Conservation (phyloP, 2,888 invertebrate species). For the Itoplectis maculator region DNA sequence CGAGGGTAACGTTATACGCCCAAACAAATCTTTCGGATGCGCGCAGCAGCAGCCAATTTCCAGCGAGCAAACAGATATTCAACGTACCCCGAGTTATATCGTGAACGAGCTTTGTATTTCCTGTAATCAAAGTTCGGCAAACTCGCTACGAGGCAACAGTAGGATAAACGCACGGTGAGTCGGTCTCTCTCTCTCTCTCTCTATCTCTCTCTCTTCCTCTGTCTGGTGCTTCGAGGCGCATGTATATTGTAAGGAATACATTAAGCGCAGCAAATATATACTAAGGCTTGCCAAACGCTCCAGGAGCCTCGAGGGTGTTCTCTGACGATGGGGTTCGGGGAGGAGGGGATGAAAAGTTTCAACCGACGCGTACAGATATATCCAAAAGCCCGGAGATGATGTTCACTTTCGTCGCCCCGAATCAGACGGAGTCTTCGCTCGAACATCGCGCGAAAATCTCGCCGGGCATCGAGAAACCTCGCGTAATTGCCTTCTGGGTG, state of each 20-base stretch:
- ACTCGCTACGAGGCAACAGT: constrained; percentile 8
- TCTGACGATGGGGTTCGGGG: too few species aligned
- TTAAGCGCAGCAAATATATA: constrained; percentile 16
- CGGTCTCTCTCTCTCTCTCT: too few species aligned
- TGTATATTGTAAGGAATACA: background rate
- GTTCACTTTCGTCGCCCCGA: constrained; percentile 8
- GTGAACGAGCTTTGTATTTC: constrained; percentile 13
- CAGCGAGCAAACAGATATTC: constrained; percentile 1
- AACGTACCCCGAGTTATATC: background rate
- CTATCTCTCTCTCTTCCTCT: too few species aligned
- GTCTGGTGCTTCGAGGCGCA: background rate
- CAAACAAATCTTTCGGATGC: background rate
- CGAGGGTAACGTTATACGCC: background rate
- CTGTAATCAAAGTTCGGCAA: constrained; percentile 35
- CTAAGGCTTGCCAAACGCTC: background rate
- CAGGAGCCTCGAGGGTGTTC: background rate
- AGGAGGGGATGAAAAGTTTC: background rate
- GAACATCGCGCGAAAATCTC: constrained; percentile 22
- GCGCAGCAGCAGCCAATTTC: constrained; percentile 1
- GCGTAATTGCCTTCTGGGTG: constrained; percentile 44
- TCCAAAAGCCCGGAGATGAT: background rate
- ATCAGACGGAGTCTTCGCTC: constrained; percentile 30
- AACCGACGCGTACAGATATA: constrained; percentile 12
- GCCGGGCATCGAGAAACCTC: constrained; percentile 29
- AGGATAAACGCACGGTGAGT: background rate